Base-by-base conservation (phyloP, 2,113 vertebrate species). In the Apteryx mantelli region DNA sequence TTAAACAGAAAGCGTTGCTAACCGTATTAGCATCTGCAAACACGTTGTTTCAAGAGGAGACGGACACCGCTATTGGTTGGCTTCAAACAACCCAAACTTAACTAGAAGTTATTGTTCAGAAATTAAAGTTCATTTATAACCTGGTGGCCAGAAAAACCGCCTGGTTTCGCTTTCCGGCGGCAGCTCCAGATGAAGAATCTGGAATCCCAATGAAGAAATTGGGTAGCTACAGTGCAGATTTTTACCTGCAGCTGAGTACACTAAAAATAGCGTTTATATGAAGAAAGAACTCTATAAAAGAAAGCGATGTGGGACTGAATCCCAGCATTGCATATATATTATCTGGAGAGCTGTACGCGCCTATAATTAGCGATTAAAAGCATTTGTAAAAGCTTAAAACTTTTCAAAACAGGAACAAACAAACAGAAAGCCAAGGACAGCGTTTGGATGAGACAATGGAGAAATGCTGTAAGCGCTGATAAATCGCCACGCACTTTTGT, bases 361-460 rank as follows among this genome's bases (percentile, higher is more conserved):
- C 88, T 66, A 19, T 70, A 86, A 84, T 85, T 69, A 93, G 83
- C 0, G 2, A 76, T 21, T 64, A 46, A 90, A 60, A 87, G 53
- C 2, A 71, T 75, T 88, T 69, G 40, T 61, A 36, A 71, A 52
- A 40, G 73, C 56, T 88, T 88, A 70, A 32, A 93, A 64, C 58
- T 66, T 89, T 94, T 91, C 64, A 88, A 91, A 97, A 96, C 91
- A 95, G 77, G 89, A 89, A 87, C 91, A 92, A 96, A 84, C 64
- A 96, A 95, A 76, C 56, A 55, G 56, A 94, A 89, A 94, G 91
- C 61, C 94, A 96, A 96, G 93, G 83, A 77, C 77, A 75, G 42
- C 3, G 3, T 74, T 86, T 71, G 61, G 70, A 88, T 38, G 14
- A 93, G 79, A 93, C 60, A 93, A 90, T 42, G 74, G 78, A 93